These are phyloP conservation scores for Spermophilus dauricus DNA, from an alignment of 2,113 vertebrate species.

Conservation along the genomic window DNA sequence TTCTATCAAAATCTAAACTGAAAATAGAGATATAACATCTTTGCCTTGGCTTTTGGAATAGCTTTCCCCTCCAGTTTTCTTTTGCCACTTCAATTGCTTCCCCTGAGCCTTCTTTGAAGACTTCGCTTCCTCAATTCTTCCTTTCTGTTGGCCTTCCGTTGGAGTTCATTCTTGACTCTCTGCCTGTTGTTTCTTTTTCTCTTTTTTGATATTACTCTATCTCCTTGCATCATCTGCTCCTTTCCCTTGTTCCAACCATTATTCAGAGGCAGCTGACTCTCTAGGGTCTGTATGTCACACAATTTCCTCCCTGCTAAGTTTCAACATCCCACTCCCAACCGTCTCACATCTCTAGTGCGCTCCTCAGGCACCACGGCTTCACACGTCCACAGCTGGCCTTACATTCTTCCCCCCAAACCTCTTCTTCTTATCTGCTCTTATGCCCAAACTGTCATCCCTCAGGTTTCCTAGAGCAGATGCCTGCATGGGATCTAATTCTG, in stretches of 20 bases:
- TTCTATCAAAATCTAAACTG: conserved; percentile 1
- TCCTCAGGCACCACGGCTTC: not conserved
- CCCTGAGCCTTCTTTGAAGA: not conserved
- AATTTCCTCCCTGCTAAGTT: not conserved
- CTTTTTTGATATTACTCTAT: not conserved
- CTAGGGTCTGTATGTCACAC: not conserved
- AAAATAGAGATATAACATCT: not conserved
- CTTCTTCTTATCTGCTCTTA: not conserved
- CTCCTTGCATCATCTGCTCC: not conserved
- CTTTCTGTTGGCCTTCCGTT: not conserved
- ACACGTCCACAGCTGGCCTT: not conserved
- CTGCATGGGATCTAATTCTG: not conserved
- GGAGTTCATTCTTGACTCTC: not conserved
- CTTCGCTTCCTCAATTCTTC: not conserved
- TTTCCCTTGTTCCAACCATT: not conserved
- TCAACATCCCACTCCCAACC: not conserved
- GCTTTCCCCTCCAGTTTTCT: not conserved
- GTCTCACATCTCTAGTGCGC: not conserved
- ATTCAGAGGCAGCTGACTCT: not conserved
- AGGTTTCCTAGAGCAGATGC: not conserved
- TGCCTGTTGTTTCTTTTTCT: not conserved
- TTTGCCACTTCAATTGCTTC: not conserved
- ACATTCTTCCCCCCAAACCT: not conserved
- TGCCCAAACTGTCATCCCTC: not conserved
- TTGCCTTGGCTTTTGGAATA: not conserved